Conservation (phyloP, 2,888 invertebrate genomes). For the Brenthis ino region DNA sequence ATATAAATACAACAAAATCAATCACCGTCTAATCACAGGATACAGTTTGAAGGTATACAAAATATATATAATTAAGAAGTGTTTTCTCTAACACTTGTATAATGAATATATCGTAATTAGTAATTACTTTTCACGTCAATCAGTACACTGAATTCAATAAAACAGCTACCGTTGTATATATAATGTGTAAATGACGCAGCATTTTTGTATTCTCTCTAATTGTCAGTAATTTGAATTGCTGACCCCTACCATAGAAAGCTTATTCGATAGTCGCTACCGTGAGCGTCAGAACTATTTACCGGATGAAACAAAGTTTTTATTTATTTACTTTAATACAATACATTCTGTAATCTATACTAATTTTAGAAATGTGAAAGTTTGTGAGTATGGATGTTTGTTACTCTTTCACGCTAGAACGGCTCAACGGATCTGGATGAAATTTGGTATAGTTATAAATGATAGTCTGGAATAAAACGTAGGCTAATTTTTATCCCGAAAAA, state of each 20-base stretch:
- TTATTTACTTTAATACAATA: too few relatives aligned
- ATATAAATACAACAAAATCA: too few relatives aligned
- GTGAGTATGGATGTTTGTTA: too few relatives aligned
- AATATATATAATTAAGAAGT: background rate
- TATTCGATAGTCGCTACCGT: background rate
- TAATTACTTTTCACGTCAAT: constrained; percentile 37
- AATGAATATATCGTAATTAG: constrained; percentile 33
- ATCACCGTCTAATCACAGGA: too few relatives aligned
- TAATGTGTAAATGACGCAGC: constrained; percentile 60
- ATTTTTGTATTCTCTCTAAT: constrained; percentile 63
- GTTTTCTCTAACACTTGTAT: constrained; percentile 20
- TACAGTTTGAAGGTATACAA: too few relatives aligned
- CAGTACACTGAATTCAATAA: constrained; percentile 36
- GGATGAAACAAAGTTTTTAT: background rate
- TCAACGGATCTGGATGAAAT: too few relatives aligned
- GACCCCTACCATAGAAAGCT: constrained; percentile 3
- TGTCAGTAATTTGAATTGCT: constrained; percentile 61
- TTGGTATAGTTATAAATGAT: too few relatives aligned
- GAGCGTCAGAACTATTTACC: background rate
- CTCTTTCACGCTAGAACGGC: too few relatives aligned
- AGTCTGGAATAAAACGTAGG: too few relatives aligned
- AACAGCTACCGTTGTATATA: constrained; percentile 49
- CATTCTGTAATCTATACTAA: too few relatives aligned
- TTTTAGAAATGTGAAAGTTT: too few relatives aligned
- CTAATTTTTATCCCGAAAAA: too few relatives aligned